phyloP scores from a whole-genome alignment of 2,888 invertebrate species.

The Megalurothrips usitatus region DNA sequence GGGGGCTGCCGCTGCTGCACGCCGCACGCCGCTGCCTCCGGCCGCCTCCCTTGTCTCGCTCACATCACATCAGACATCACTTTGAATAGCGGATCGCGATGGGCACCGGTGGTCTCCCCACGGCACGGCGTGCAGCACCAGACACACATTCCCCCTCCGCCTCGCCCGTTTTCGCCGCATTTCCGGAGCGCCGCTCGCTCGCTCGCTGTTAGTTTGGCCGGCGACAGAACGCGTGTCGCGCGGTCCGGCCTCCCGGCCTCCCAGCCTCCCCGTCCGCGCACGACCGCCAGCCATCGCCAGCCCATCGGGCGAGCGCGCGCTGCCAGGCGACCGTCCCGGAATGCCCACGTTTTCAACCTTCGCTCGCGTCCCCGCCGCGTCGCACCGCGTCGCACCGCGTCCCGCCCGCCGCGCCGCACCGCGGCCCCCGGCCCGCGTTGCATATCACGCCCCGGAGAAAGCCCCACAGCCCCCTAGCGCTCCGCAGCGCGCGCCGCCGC shows the following conservation, averaged over 20 bases:
- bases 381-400: not conserved
- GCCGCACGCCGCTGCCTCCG: not conserved
- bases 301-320: not conserved
- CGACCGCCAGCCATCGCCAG: not conserved
- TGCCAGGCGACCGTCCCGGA: not conserved
- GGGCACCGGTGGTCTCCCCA: not conserved
- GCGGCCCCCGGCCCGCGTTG: not conserved
- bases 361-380: no score
- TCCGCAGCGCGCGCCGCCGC: not conserved
- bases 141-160: no score
- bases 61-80: no score
- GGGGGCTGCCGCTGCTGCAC: not conserved
- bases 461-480: not conserved
- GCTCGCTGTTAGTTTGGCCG: not conserved
- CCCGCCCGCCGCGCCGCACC: not conserved
- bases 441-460: slow-evolving; percentile 11
- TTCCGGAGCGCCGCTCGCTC: not conserved
- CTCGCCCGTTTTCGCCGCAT: no score
- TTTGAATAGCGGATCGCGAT: no score
- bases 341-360: slow-evolving; percentile 13
- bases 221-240: not conserved
- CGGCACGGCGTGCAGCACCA: not conserved
- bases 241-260: not conserved
- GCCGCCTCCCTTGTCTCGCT: no score
- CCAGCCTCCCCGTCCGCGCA: not conserved